phyloP scores from a whole-genome alignment of 64 coral and sea anemone genomes.

The Catalaphyllia jardinei region DNA sequence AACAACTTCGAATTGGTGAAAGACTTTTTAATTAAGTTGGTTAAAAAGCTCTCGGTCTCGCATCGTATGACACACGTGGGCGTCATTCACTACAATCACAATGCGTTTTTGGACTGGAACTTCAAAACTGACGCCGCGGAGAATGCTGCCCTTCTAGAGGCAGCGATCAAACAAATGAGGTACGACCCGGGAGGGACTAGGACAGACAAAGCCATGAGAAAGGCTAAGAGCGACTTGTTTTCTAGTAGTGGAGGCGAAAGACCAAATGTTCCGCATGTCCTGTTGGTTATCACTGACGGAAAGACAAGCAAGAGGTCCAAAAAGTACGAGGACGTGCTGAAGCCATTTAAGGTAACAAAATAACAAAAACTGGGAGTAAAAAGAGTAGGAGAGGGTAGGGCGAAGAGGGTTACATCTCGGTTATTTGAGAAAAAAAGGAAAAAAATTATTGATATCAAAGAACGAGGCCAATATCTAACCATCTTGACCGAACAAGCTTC shows the following conservation, averaged over 20 bases:
- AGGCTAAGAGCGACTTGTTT: neutral
- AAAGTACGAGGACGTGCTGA: neutral
- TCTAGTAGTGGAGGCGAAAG: neutral
- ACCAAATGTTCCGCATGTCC: neutral
- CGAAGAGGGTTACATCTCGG: no score
- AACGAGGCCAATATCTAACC: no score
- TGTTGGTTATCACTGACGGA: slow-evolving; percentile 53
- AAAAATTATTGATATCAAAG: no score
- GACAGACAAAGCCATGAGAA: slow-evolving; percentile 17
- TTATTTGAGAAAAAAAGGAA: no score
- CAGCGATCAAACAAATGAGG: neutral
- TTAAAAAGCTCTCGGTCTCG: neutral
- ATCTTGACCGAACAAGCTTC: no score
- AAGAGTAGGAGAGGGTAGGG: no score
- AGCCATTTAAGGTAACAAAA: slow-evolving; percentile 17
- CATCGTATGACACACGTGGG: slow-evolving; percentile 19
- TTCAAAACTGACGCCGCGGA: neutral
- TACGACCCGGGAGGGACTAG: slow-evolving; percentile 52
- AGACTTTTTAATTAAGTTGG: neutral
- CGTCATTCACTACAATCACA: slow-evolving; percentile 43
- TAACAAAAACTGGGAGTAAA: neutral
- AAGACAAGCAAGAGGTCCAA: slow-evolving; percentile 10
- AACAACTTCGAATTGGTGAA: slow-evolving; percentile 27
- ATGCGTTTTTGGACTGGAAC: slow-evolving; percentile 4
- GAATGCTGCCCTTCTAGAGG: neutral